A percentile compares a stretch with the other conserved stretches of the same genome.
These are phyloP conservation scores for Ptilodon capucinus DNA, from an alignment of 2,888 invertebrate species.

Conservation along the genomic window DNA sequence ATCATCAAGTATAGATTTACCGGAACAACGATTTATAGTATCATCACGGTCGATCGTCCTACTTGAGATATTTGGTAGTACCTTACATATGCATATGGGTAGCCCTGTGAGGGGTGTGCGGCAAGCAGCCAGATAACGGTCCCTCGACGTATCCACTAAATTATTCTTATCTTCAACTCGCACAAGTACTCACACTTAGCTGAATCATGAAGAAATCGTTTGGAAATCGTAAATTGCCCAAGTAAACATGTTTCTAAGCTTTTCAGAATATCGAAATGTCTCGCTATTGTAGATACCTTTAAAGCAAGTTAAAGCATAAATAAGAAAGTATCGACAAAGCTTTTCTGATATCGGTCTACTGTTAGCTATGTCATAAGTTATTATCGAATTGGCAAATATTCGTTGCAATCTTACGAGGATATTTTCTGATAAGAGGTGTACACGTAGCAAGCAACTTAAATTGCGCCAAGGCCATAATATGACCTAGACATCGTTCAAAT, in stretches of 20 bases:
- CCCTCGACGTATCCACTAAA: constrained; percentile 59
- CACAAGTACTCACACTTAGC: constrained; percentile 50
- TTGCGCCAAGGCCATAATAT: no score
- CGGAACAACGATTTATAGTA: background rate
- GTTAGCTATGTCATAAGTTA: no score
- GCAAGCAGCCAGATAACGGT: constrained; percentile 54
- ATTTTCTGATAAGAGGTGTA: no score
- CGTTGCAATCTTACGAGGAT: no score
- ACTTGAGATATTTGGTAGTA: no score
- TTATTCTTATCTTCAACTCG: constrained; percentile 67
- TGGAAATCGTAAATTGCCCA: constrained; percentile 12
- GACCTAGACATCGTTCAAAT: constrained; percentile 21
- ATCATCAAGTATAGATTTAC: background rate
- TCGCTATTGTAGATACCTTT: no score
- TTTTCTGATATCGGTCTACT: no score
- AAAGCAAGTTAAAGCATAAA: no score
- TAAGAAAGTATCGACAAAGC: no score
- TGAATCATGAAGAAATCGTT: constrained; percentile 30
- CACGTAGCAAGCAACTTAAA: no score
- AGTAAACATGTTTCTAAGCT: constrained; percentile 5
- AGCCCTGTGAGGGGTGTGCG: constrained; percentile 67
- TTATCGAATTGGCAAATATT: no score
- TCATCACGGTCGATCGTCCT: constrained; percentile 45
- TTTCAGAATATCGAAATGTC: background rate
- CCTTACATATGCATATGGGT: no score